These are phyloP conservation scores for Chloroceryle amazona DNA, from an alignment of 2,797 vertebrate genomes.

Conservation along the genomic window DNA sequence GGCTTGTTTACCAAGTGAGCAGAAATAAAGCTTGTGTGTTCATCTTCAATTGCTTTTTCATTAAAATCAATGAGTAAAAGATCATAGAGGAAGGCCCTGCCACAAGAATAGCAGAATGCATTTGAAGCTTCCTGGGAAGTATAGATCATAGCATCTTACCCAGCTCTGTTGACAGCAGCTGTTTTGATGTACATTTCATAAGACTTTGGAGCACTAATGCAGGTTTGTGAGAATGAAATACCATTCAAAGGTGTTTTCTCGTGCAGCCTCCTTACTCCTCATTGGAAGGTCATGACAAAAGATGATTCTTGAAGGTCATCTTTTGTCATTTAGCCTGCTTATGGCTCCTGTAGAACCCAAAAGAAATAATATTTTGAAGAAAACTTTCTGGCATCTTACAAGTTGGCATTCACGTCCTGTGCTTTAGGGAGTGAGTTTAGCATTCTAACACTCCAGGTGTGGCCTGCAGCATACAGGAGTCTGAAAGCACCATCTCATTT, in stretches of 20 bases:
- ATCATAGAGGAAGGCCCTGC: not conserved
- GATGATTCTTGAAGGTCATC: not conserved
- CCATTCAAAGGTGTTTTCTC: not conserved
- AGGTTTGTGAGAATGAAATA: not conserved
- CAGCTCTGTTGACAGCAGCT: not conserved
- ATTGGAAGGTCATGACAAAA: not conserved
- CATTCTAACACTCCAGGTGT: fast-evolving
- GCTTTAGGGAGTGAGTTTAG: not conserved
- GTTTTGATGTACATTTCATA: not conserved
- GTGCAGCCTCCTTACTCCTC: not conserved
- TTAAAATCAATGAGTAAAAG: not conserved
- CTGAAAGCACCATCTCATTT: not conserved
- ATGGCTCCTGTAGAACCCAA: not conserved
- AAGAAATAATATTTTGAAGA: not conserved
- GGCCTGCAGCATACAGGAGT: not conserved
- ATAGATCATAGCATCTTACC: not conserved
- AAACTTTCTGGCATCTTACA: not conserved
- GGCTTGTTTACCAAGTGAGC: not conserved
- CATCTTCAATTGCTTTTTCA: not conserved
- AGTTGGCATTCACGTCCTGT: fast-evolving
- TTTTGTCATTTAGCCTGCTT: not conserved
- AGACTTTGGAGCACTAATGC: not conserved
- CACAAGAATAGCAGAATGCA: not conserved
- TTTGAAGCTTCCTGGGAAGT: not conserved
- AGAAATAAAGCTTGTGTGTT: not conserved